Evolutionary conservation across 2,797 vertebrate species (phyloP), one percentile per base, ranked within the genome.

Genomic region (Gymnoscopelus braueri): DNA sequence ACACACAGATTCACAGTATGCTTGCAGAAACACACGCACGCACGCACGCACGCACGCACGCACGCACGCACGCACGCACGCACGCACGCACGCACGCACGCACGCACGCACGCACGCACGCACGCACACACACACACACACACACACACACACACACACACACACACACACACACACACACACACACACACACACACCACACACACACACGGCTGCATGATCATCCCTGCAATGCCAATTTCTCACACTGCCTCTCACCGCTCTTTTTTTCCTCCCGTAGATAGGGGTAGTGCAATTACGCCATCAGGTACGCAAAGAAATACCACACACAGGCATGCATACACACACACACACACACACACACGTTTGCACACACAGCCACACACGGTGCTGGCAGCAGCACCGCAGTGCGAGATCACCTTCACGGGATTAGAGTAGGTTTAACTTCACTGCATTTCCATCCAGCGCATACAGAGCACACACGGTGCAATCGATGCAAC

Each of bases 391-490:
- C 55, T 63, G 65, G 44, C 13, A 13, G 70, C 51, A 61, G 65
- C 35, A 50, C 66, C 53, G 79, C 71, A 54, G 72, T 63, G 69
- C 24, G 51, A 48, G 57, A 75, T 82, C 81, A 69, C 74, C 67
- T 71, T 84, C 81, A 78, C 12, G 14, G 71, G 56, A 81, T 79
- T 75, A 66, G 53, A 82, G 57, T 59, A 56, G 61, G 53, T 70
- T 80, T 55, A 78, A 82, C 73, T 67, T 77, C 56, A 61, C 69
- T 65, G 60, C 67, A 76, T 81, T 77, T 72, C 60, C 69, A 73
- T 75, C 15, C 29, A 23, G 26, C 1, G 3, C 53, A 51, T 60
- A 75, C 53, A 56, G 65, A 79, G 55, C 57, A 10, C 39, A 44
- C 39, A 35, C 11, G 57, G 3, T 1, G 58, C 57, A 70, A 83